phyloP scores from a whole-genome alignment of 53 echinoderm and acorn worm species.

The Zoroaster sp. region DNA sequence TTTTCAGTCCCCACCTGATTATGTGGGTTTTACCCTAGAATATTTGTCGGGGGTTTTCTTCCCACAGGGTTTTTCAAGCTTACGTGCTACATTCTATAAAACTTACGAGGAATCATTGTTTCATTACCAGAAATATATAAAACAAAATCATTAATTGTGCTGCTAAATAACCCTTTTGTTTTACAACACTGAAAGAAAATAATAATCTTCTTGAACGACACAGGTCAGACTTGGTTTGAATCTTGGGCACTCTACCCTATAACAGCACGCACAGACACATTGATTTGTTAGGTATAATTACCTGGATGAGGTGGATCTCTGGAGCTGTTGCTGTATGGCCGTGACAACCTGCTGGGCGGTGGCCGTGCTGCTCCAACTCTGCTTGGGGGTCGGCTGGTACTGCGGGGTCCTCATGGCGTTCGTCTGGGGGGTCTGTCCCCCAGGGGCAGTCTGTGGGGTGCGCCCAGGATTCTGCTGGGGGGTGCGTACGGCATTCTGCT shows the following conservation, averaged over 20 bases:
- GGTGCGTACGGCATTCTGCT: slow-evolving; percentile 49
- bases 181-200: too few relatives aligned
- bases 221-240: too few relatives aligned
- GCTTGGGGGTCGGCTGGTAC: slow-evolving; percentile 79
- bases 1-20: too few relatives aligned
- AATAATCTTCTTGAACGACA: too few relatives aligned
- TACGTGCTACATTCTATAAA: too few relatives aligned
- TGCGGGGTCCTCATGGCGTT: slow-evolving; percentile 85
- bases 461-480: slow-evolving; percentile 79
- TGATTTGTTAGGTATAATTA: slow-evolving; percentile 43
- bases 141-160: too few relatives aligned
- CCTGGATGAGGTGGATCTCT: slow-evolving; percentile 42
- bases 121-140: too few relatives aligned
- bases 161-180: too few relatives aligned
- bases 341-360: slow-evolving; percentile 59
- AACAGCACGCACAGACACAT: not conserved
- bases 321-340: slow-evolving; percentile 53
- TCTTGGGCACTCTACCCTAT: not conserved
- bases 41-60: too few relatives aligned
- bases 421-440: slow-evolving; percentile 69
- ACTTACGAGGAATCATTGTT: too few relatives aligned
- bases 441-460: slow-evolving; percentile 67
- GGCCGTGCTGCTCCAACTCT: slow-evolving; percentile 82
- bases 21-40: too few relatives aligned
- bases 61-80: too few relatives aligned